Evolutionary conservation across 2,888 invertebrate genomes (phyloP), one percentile per base, ranked within the genome.

Genomic region (Mechanitis messenoides): DNA sequence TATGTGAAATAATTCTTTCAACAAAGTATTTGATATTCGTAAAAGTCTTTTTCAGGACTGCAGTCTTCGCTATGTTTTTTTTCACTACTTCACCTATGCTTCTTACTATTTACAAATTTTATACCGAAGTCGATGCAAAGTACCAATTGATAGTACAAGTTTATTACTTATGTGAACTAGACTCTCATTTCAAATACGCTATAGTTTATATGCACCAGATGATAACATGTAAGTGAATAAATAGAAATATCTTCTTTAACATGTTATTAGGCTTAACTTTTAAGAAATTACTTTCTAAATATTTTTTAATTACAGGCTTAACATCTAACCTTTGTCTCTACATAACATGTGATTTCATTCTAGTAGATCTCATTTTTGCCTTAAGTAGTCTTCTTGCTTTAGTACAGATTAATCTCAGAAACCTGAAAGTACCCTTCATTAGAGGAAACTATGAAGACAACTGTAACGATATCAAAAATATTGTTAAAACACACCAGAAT

Each of bases 401-500:
- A 7, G 59, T 74, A 1, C 69, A 70, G 60, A 58, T 61, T 3
- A 73, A 74, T 33, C 59, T 74, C 46, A 65, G 65, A 45, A 66
- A 70, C 31, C 45, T 69, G 1, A 53, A 54, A 7, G 45, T 59
- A 42, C 33, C 38, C 4, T 38, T 58, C 9, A 54, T 65, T 31
- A 58, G 46, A 1, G n/a, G 6, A 12, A 56, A 58, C 33, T 53
- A 47, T 33, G 47, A 58, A 11, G 63, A 66, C 28, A 59, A 65
- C 58, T 63, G 62, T 53, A 53, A 56, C 47, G 62, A 65, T 6
- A 55, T 74, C 5, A 72, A 65, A 47, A 20, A 46, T 33, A 60
- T 72, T 28, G 68, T 69, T 5, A 60, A 55, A 4, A 69, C 58
- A 3, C 74, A 74, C 61, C 73, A 73, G 45, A 72, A 66, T 45